Base-by-base conservation (phyloP, 2,888 invertebrate species). In the Stegana nigrithorax region DNA sequence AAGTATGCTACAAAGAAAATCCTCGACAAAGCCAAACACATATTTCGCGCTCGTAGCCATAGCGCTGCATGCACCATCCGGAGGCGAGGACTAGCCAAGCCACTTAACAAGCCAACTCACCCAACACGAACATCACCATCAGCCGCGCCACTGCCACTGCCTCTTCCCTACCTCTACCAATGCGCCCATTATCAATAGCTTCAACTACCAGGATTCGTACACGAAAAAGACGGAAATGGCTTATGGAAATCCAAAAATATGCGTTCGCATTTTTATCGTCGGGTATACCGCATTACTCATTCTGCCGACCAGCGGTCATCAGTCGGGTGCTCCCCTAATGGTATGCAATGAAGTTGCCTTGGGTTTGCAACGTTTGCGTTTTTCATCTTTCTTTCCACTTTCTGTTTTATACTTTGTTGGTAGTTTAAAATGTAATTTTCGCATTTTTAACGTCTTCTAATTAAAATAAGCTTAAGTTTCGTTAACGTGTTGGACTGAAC, bases 401-500 rank as follows among this genome's bases (percentile, higher is more conserved):
- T 14, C n/a, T 8, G 10, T 39, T n/a, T 70, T 29, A 7, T 62
- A 60, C 50, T 63, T 64, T 42, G 61, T 67, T 68, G 67, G 67
- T 47, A 27, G 51, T 70, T 75, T 78, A 75, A 77, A 75, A 75
- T 76, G 80, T 77, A 77, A 72, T 79, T 80, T 72, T 77, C 74
- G 72, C 70, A 63, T 60, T 62, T 64, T 59, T 63, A 73, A 64
- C 69, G 72, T 79, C 73, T 75, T 78, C 77, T 81, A 78, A 81
- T 81, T 80, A 81, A 81, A 81, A 80, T 71, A 71, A 78, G 80
- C 77, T 81, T 80, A 79, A 81, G 73, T 68, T 64, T 67, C 68
- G 63, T 65, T 62, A 72, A 69, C 67, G 68, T 71, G 25, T 19
- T 58, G 59, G 12, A 57, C 19, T 36, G 4, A 45, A 45, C 39